phyloP scores from a whole-genome alignment of 2,797 vertebrate genomes.

The Tympanoctomys barrerae region DNA sequence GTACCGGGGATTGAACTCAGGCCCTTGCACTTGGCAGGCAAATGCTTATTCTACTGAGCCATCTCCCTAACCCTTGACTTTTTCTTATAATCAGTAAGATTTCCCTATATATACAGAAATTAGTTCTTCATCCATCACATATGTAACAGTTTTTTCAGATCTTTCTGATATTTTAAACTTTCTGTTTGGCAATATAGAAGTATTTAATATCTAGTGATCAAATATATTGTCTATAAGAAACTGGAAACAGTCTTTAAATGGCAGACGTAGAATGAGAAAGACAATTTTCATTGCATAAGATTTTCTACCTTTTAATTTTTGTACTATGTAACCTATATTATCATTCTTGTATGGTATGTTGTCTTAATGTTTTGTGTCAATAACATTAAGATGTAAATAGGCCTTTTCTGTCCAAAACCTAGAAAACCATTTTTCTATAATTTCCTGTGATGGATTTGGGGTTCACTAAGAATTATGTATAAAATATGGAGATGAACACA shows the following conservation, averaged over 20 bases:
- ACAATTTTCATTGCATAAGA: neutral
- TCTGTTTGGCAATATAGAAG: constrained; percentile 24
- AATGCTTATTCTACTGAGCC: no score
- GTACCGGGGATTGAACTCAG: no score
- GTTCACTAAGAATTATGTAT: neutral
- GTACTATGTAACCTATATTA: neutral
- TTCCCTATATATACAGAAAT: constrained; percentile 10
- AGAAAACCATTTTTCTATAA: neutral
- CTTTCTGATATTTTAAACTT: constrained; percentile 40
- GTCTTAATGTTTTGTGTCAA: constrained; percentile 27
- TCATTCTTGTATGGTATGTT: constrained; percentile 2
- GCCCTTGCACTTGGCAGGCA: no score
- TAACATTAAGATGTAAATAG: neutral
- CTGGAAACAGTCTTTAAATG: constrained; percentile 3
- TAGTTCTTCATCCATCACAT: neutral
- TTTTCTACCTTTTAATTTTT: constrained; percentile 56
- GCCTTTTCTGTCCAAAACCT: neutral
- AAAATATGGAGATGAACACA: neutral
- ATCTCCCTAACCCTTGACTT: neutral
- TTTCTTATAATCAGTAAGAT: constrained; percentile 49
- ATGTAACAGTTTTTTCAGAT: neutral
- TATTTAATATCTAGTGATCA: constrained; percentile 12
- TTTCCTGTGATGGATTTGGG: constrained; percentile 21
- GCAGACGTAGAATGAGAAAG: neutral
- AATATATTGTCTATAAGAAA: constrained; percentile 2